Evolutionary conservation across 1,140 invertebrate species (phyloP).

Genomic region (Neuroterus valhalla): DNA sequence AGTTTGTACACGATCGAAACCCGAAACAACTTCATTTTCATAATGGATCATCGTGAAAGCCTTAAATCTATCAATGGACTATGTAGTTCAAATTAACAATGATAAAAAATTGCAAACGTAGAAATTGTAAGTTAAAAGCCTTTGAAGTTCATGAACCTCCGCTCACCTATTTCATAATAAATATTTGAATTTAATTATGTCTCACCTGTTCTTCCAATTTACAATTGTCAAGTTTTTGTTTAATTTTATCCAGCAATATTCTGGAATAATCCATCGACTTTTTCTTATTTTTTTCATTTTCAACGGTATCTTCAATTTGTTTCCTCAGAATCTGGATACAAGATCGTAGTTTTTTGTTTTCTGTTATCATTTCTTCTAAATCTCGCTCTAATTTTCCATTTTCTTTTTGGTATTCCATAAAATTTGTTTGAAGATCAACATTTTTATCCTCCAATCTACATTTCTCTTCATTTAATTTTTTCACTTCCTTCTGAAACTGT

Average conservation of each 20-base stretch:
- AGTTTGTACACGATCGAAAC: too few relatives aligned
- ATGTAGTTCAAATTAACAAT: too few relatives aligned
- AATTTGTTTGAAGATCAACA: slow-evolving; percentile 36
- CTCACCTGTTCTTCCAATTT: not conserved
- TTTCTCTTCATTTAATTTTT: not conserved
- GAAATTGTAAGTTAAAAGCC: too few relatives aligned
- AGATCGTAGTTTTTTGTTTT: slow-evolving; percentile 41
- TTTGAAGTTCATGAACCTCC: too few relatives aligned
- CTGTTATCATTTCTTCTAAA: slow-evolving; percentile 29
- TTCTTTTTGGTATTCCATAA: slow-evolving; percentile 38
- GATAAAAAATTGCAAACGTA: too few relatives aligned
- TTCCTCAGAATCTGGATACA: not conserved
- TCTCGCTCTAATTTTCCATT: slow-evolving; percentile 43
- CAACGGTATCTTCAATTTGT: not conserved
- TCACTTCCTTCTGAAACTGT: not conserved
- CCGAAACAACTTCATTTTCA: too few relatives aligned
- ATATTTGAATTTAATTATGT: too few relatives aligned
- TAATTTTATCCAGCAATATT: slow-evolving; percentile 35
- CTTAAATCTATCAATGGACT: too few relatives aligned
- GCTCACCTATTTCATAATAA: too few relatives aligned
- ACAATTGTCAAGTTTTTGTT: slow-evolving; percentile 34
- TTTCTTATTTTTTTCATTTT: not conserved
- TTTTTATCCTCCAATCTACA: not conserved
- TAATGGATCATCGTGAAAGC: too few relatives aligned
- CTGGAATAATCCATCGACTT: slow-evolving; percentile 1